phyloP scores from a whole-genome alignment of 53 echinoderm and acorn worm genomes.

The Zoroaster sp. region DNA sequence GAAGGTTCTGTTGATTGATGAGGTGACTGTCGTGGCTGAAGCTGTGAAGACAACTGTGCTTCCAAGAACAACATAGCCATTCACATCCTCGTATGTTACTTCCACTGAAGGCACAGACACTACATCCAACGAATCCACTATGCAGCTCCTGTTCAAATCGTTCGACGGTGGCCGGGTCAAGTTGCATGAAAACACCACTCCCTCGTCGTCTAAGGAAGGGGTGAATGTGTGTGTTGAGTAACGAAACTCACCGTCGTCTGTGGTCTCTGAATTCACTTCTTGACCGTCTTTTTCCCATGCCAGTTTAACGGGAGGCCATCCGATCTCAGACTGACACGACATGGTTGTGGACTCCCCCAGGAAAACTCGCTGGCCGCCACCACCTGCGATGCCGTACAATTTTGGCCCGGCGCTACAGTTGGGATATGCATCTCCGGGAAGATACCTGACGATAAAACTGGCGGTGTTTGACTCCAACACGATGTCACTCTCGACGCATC shows the following conservation, averaged over 20 bases:
- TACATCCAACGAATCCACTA: neutral
- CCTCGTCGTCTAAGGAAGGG: constrained; percentile 1
- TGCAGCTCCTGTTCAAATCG: neutral
- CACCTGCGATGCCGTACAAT: neutral
- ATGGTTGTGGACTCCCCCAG: neutral
- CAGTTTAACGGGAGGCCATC: neutral
- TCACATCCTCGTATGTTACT: neutral
- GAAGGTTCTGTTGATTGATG: neutral
- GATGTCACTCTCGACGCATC: neutral
- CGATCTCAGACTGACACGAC: constrained; percentile 16
- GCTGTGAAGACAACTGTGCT: neutral
- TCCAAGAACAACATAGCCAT: neutral
- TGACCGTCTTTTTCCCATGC: constrained; percentile 8
- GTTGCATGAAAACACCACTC: neutral
- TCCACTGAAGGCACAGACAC: neutral
- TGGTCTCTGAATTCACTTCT: neutral
- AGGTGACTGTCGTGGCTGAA: neutral
- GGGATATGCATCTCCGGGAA: constrained; percentile 3
- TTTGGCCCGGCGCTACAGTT: neutral
- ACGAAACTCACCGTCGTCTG: neutral
- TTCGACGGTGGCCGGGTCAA: neutral
- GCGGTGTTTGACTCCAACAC: neutral
- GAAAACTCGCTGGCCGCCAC: neutral
- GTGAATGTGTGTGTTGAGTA: neutral
- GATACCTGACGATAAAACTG: neutral